phyloP scores from a whole-genome alignment of 2,113 vertebrate species.

The Nanorana parkeri region DNA sequence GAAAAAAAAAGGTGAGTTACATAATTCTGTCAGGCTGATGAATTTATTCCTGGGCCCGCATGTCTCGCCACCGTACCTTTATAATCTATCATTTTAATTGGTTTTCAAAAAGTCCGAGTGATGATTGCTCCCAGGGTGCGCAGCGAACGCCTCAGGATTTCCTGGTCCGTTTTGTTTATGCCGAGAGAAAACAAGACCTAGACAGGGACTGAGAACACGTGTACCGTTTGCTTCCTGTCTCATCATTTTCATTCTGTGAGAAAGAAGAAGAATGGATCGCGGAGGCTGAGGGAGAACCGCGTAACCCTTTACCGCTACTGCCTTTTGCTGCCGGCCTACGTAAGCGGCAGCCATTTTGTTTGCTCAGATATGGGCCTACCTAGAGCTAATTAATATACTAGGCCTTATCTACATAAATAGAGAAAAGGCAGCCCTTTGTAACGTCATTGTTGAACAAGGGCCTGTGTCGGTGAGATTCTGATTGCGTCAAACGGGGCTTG shows the following conservation, averaged over 20 bases:
- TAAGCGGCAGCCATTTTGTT: neutral
- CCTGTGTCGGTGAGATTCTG: too few relatives aligned
- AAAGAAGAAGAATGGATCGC: neutral
- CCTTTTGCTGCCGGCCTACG: neutral
- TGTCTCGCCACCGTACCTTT: neutral
- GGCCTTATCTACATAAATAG: too few relatives aligned
- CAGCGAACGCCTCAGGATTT: neutral
- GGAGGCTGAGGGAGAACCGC: neutral
- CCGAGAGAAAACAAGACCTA: neutral
- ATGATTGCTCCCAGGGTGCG: constrained; percentile 11
- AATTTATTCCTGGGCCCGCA: constrained; percentile 3
- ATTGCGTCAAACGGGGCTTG: too few relatives aligned
- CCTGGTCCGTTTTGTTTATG: neutral
- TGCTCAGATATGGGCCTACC: neutral
- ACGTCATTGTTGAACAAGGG: too few relatives aligned
- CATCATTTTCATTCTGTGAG: neutral
- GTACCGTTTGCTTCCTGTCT: neutral
- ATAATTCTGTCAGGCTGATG: neutral
- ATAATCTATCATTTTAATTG: constrained; percentile 63
- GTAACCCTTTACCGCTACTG: neutral
- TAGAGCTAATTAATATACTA: too few relatives aligned
- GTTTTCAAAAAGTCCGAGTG: constrained; percentile 55
- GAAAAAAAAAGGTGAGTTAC: constrained; percentile 33
- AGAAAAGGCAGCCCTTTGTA: too few relatives aligned
- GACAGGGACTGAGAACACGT: neutral